Evolutionary conservation across 2,797 vertebrate genomes (phyloP).

Genomic region (Chelon labrosus): DNA sequence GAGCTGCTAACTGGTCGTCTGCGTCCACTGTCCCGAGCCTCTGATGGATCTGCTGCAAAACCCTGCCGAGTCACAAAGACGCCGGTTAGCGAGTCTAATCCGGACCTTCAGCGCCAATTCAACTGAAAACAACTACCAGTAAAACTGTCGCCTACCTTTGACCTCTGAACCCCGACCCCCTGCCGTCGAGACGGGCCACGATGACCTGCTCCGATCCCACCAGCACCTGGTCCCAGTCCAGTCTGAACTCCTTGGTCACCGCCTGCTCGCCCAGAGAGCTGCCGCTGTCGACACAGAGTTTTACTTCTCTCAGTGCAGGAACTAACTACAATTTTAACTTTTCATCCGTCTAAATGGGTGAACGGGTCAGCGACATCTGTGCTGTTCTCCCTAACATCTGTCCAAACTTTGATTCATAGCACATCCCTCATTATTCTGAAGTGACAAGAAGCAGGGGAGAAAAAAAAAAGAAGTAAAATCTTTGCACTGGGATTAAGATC

Average conservation of each 20-base stretch:
- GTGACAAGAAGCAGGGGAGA: too few species aligned
- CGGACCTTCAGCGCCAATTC: background rate
- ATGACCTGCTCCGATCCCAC: conserved; percentile 91
- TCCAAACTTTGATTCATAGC: too few species aligned
- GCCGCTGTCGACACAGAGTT: conserved; percentile 78
- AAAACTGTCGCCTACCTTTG: conserved; percentile 77
- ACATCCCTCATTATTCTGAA: too few species aligned
- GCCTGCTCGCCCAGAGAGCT: conserved; percentile 89
- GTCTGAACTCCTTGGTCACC: conserved; percentile 90
- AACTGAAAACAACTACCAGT: accelerated
- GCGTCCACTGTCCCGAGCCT: conserved; percentile 90
- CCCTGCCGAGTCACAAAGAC: conserved; percentile 59
- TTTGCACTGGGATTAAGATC: too few species aligned
- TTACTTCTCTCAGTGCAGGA: too few species aligned
- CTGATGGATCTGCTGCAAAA: conserved; percentile 90
- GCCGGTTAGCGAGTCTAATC: background rate
- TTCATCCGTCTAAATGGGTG: too few species aligned
- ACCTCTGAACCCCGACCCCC: conserved; percentile 94
- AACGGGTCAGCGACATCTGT: too few species aligned
- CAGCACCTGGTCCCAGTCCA: conserved; percentile 94
- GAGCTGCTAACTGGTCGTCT: conserved; percentile 92
- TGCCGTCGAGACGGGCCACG: conserved; percentile 92
- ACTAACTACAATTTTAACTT: too few species aligned
- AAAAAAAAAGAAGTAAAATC: too few species aligned
- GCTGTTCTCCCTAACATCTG: too few species aligned